These are phyloP conservation scores for Sepiola atlantica DNA, from an alignment of 2,888 invertebrate genomes.

Conservation along the genomic window DNA sequence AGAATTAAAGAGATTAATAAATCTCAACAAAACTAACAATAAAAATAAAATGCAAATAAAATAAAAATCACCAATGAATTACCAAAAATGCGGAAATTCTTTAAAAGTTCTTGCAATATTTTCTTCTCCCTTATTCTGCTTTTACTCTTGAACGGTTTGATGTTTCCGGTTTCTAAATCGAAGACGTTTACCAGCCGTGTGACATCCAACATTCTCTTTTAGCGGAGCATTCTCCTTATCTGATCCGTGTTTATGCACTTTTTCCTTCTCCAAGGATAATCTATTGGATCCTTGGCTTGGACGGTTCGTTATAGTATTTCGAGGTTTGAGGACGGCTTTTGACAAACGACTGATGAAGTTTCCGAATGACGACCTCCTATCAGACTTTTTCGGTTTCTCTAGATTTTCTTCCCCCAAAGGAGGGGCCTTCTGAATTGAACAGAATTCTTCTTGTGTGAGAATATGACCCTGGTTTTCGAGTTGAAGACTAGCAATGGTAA, in stretches of 20 bases:
- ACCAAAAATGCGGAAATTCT: neutral
- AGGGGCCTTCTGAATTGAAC: constrained; percentile 59
- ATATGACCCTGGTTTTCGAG: constrained; percentile 62
- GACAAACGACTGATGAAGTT: constrained; percentile 66
- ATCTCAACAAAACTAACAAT: neutral
- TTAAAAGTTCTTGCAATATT: neutral
- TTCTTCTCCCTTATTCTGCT: neutral
- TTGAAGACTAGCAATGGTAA: constrained; percentile 63
- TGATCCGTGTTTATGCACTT: neutral
- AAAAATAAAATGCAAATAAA: neutral
- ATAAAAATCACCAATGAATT: neutral
- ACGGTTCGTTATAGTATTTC: constrained; percentile 52
- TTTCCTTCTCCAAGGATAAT: constrained; percentile 34
- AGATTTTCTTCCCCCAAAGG: constrained; percentile 52
- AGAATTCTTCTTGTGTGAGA: constrained; percentile 55
- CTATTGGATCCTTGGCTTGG: neutral
- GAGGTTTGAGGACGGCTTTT: constrained; percentile 62
- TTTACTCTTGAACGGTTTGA: neutral
- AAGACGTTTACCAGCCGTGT: neutral
- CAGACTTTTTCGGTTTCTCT: constrained; percentile 53
- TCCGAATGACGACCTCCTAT: constrained; percentile 61
- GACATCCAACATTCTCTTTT: neutral
- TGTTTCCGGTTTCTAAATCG: neutral
- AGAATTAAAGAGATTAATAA: no score
- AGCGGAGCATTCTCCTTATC: constrained; percentile 36